Evolutionary conservation across 2,888 invertebrate genomes (phyloP).

Genomic region (Neocrepidodera transversa): DNA sequence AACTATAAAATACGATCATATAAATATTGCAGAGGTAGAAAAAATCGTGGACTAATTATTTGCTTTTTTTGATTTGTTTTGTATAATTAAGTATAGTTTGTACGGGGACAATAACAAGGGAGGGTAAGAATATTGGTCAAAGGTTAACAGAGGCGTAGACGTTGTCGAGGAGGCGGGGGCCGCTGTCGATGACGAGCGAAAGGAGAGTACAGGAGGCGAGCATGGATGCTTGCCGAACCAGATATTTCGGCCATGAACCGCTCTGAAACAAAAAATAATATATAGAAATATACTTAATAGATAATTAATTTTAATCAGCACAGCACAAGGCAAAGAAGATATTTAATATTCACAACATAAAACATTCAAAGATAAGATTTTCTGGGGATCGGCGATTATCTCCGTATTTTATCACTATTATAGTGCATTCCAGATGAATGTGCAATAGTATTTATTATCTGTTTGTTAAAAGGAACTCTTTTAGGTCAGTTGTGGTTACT

Average conservation of each 20-base stretch:
- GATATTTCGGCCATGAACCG: constrained; percentile 58
- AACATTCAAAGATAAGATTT: too few species aligned
- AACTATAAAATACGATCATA: constrained; percentile 45
- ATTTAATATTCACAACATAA: too few species aligned
- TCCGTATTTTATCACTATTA: too few species aligned
- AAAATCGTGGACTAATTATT: constrained; percentile 28
- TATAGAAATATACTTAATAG: not conserved
- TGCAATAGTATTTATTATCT: too few species aligned
- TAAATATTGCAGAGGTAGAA: constrained; percentile 52
- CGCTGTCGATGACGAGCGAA: constrained; percentile 63
- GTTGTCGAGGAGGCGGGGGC: constrained; percentile 60
- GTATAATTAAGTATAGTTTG: constrained; percentile 23
- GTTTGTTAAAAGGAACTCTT: too few species aligned
- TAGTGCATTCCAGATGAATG: too few species aligned
- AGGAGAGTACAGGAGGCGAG: constrained; percentile 58
- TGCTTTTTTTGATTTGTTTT: constrained; percentile 14
- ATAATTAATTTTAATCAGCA: too few species aligned
- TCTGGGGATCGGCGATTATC: too few species aligned
- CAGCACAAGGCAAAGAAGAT: too few species aligned
- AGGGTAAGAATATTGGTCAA: constrained; percentile 41
- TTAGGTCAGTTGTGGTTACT: too few species aligned
- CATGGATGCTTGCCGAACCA: constrained; percentile 54
- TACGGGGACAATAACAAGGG: constrained; percentile 20
- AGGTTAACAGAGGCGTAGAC: constrained; percentile 62
- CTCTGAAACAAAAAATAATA: constrained; percentile 49